phyloP scores from a whole-genome alignment of 2,888 invertebrate genomes.

The Trachelus iudaicus region DNA sequence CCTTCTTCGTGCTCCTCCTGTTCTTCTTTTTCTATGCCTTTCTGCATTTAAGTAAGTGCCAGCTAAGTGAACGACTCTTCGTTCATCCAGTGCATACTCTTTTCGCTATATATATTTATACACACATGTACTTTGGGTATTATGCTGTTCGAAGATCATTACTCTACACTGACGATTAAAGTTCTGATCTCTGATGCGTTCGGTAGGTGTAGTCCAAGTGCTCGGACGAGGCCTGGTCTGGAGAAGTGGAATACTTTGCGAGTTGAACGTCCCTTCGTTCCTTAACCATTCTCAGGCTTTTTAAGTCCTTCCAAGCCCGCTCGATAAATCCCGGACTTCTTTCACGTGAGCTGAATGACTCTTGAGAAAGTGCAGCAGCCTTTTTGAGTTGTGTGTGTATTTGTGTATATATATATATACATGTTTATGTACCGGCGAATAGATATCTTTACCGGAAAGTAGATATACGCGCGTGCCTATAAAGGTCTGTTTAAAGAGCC shows the following conservation, averaged over 20 bases:
- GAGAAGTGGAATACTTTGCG: background rate
- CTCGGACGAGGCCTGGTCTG: background rate
- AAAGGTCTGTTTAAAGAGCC: background rate
- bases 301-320: background rate
- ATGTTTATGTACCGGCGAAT: background rate
- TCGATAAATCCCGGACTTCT: background rate
- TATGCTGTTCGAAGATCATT: background rate
- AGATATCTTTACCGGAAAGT: background rate
- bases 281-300: background rate
- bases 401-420: background rate
- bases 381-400: background rate
- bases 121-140: background rate
- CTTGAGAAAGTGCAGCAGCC: background rate
- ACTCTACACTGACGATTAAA: background rate
- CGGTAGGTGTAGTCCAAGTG: background rate
- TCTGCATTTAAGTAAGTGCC: slow-evolving; percentile 30
- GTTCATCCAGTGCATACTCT: background rate
- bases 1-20: slow-evolving; percentile 34
- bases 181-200: background rate
- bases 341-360: background rate
- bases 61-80: slow-evolving; percentile 34
- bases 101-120: background rate
- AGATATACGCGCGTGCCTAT: background rate
- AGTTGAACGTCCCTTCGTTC: background rate
- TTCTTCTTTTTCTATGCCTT: background rate